A percentile compares a stretch with the other conserved stretches of the same genome.
Evolutionary conservation across 2,113 vertebrate species (phyloP).

Genomic region (Gila orcuttii): DNA sequence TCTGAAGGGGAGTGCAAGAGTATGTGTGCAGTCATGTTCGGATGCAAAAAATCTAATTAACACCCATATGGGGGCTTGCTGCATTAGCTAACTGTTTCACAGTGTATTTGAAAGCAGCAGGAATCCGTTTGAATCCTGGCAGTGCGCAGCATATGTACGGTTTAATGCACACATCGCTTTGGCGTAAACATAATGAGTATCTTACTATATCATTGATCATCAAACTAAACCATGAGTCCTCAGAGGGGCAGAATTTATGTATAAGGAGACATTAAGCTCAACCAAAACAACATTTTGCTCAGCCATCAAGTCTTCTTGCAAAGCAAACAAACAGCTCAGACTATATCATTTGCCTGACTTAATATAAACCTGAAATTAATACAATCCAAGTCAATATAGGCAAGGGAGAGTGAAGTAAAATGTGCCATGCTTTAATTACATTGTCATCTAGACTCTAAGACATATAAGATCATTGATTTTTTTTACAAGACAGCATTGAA

Average conservation of each 20-base stretch:
- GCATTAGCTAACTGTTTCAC: constrained; percentile 34
- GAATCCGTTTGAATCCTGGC: constrained; percentile 23
- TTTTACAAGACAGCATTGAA: background rate
- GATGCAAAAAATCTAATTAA: constrained; percentile 37
- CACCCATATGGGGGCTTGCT: constrained; percentile 31
- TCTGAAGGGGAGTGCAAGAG: constrained; percentile 10
- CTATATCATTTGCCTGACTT: background rate
- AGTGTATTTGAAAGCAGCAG: background rate
- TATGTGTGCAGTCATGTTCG: background rate
- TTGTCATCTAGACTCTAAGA: background rate
- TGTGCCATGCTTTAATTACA: background rate
- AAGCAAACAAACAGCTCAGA: background rate
- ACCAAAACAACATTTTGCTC: background rate
- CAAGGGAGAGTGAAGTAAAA: background rate
- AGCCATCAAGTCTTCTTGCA: background rate
- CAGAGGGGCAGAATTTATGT: background rate
- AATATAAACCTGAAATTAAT: background rate
- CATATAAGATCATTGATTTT: background rate
- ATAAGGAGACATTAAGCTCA: background rate
- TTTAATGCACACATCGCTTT: background rate
- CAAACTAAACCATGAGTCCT: background rate
- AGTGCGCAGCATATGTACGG: constrained; percentile 1
- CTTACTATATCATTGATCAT: background rate
- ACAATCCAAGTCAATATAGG: background rate
- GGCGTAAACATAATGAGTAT: background rate